Evolutionary conservation across 2,113 vertebrate species (phyloP).

Genomic region (Tetraodon nigroviridis): DNA sequence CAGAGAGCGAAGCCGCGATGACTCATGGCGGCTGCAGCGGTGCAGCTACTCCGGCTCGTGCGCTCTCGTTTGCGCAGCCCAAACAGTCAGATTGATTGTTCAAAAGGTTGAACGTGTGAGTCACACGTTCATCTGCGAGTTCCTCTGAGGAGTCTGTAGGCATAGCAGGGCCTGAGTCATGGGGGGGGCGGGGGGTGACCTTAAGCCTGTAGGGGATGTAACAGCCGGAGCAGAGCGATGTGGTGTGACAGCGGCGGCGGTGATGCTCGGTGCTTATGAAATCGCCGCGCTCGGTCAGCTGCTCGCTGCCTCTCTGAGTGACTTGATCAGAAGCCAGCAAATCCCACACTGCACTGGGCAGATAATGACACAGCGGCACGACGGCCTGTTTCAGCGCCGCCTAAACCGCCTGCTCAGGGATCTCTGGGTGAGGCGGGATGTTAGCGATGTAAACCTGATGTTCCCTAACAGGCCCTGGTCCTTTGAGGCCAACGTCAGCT

Average conservation of each 20-base stretch:
- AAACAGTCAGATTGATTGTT: conserved; percentile 7
- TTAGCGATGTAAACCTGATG: no score
- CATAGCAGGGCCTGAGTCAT: conserved; percentile 31
- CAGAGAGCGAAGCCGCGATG: conserved; percentile 41
- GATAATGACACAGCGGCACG: conserved; percentile 26
- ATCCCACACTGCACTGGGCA: conserved; percentile 52
- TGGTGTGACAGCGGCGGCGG: conserved; percentile 21
- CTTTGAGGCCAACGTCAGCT: no score
- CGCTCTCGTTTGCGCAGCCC: conserved; percentile 8
- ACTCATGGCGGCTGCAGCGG: conserved; percentile 41
- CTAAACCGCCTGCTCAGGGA: neutral
- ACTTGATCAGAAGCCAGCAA: conserved; percentile 33
- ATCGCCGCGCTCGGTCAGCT: conserved; percentile 28
- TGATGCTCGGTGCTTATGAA: conserved; percentile 32
- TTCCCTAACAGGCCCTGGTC: no score
- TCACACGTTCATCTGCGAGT: conserved; percentile 28
- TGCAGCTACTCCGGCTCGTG: conserved; percentile 5
- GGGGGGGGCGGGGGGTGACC: conserved; percentile 29
- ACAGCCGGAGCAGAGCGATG: conserved; percentile 14
- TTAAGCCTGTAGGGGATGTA: conserved; percentile 24
- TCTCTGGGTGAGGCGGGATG: no score
- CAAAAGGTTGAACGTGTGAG: conserved; percentile 20
- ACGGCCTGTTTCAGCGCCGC: conserved; percentile 28
- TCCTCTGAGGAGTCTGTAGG: conserved; percentile 15
- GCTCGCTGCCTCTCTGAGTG: conserved; percentile 29